A percentile compares a stretch with the other conserved stretches of the same genome.
Evolutionary conservation across 2,113 vertebrate genomes (phyloP).

Genomic region (Seriola quinqueradiata): DNA sequence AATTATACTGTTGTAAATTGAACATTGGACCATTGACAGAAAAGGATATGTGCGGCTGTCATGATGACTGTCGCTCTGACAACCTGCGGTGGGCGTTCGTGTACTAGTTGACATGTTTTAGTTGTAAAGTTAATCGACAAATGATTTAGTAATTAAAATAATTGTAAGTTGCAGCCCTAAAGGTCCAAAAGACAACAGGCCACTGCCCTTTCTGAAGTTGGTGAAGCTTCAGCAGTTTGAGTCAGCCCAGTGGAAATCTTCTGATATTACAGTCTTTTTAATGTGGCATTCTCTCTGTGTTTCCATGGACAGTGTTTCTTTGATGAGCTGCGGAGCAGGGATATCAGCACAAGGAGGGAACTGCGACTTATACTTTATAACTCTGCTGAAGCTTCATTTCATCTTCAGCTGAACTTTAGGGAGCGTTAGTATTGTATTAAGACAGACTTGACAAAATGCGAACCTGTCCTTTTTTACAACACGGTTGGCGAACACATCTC

Average conservation of each 20-base stretch:
- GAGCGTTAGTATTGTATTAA: not conserved
- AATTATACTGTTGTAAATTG: too few species aligned
- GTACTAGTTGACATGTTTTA: too few species aligned
- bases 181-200: not conserved
- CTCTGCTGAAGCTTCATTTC: not conserved
- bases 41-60: too few species aligned
- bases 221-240: not conserved
- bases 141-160: not conserved
- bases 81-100: too few species aligned
- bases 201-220: not conserved
- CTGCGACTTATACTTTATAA: too few species aligned
- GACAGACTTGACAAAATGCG: not conserved
- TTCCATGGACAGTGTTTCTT: too few species aligned
- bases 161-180: not conserved
- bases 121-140: not conserved
- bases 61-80: too few species aligned
- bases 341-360: not conserved
- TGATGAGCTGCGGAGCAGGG: too few species aligned
- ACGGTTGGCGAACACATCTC: slow-evolving; percentile 15
- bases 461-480: not conserved
- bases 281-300: too few species aligned
- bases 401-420: not conserved
- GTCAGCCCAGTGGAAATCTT: too few species aligned
- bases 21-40: too few species aligned
- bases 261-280: too few species aligned